These are phyloP conservation scores for Microcebus jonahi DNA, from an alignment of 2,113 vertebrate species.

Conservation along the genomic window DNA sequence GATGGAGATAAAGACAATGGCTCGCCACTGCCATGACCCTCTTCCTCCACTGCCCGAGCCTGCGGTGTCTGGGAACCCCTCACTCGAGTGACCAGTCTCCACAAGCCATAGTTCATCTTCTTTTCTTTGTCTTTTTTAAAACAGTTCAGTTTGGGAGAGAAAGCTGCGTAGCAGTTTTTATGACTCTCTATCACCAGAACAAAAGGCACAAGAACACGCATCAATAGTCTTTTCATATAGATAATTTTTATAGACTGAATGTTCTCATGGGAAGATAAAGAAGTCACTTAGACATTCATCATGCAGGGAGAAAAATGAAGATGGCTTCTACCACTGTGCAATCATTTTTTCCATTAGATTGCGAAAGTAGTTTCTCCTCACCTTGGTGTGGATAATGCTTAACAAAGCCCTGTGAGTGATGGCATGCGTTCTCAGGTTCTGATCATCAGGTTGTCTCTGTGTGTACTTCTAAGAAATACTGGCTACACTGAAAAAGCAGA, in stretches of 20 bases:
- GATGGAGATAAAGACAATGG: background rate
- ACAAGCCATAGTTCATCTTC: background rate
- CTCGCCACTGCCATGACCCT: background rate
- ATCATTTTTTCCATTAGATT: too few species aligned
- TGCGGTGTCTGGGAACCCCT: background rate
- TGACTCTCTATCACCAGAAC: background rate
- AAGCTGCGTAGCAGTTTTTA: background rate
- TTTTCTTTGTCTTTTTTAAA: slow-evolving; percentile 4
- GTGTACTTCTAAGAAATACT: too few species aligned
- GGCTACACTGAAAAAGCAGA: too few species aligned
- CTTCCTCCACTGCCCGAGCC: background rate
- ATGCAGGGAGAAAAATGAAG: too few species aligned
- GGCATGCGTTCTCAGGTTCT: too few species aligned
- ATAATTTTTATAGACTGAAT: background rate
- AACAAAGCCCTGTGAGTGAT: too few species aligned
- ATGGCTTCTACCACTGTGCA: too few species aligned
- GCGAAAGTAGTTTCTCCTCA: too few species aligned
- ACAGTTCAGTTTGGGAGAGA: background rate
- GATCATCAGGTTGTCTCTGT: too few species aligned
- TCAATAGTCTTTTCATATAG: background rate
- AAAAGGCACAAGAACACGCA: background rate
- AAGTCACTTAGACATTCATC: too few species aligned
- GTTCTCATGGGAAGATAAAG: too few species aligned
- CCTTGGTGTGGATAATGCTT: too few species aligned
- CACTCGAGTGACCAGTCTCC: background rate